Conservation (phyloP, 1,140 invertebrate species). For the Bombus soroeensis region DNA sequence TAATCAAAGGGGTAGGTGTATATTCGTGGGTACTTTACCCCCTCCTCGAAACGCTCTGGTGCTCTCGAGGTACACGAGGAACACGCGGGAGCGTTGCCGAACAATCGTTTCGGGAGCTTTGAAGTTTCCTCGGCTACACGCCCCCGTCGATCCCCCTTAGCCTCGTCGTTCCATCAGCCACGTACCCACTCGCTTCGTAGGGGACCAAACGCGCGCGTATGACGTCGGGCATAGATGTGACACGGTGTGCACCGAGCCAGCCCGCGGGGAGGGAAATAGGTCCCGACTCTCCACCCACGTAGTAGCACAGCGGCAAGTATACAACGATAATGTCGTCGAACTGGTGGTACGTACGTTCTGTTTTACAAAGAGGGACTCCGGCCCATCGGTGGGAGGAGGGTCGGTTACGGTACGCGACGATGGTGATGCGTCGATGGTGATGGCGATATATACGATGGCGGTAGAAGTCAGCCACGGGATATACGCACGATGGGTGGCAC, state of each 20-base stretch:
- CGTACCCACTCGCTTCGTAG: constrained; percentile 17
- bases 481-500: background rate
- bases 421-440: background rate
- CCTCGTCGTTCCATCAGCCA: constrained; percentile 22
- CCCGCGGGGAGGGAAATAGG: constrained; percentile 48
- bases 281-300: constrained; percentile 57
- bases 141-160: constrained; percentile 16
- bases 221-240: constrained; percentile 31
- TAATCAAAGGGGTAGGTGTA: constrained; percentile 74
- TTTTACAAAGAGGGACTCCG: constrained; percentile 24
- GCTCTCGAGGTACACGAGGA: constrained; percentile 61
- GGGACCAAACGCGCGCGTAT: constrained; percentile 22
- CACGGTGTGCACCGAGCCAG: constrained; percentile 11
- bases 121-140: constrained; percentile 67
- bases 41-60: constrained; percentile 52
- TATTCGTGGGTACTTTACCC: constrained; percentile 68
- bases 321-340: constrained; percentile 68
- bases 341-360: background rate
- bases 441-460: background rate
- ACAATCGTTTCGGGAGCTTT: constrained; percentile 77
- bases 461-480: background rate
- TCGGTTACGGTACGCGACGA: constrained; percentile 1
- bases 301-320: constrained; percentile 8
- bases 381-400: background rate
- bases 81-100: constrained; percentile 68